These are phyloP conservation scores for Nomada lathburiana DNA, from an alignment of 2,888 invertebrate species.

Conservation along the genomic window DNA sequence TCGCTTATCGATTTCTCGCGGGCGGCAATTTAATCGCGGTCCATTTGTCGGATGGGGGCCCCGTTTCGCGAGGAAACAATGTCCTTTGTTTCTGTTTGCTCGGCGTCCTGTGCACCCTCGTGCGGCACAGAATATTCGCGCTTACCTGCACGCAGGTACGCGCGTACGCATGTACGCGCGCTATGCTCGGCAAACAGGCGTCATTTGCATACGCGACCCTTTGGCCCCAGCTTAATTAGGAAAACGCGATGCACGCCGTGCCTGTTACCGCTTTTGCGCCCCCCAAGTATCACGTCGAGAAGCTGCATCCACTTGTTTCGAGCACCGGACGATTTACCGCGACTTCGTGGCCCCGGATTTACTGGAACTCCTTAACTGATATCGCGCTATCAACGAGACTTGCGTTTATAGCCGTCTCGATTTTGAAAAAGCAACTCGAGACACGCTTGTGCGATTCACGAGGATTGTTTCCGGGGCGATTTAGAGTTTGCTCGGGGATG, in stretches of 20 bases:
- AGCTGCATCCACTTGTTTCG: conserved; percentile 14
- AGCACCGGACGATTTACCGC: conserved; percentile 22
- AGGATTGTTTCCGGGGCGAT: no score
- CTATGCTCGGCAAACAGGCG: conserved; percentile 62
- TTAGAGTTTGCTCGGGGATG: no score
- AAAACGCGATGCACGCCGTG: conserved; percentile 53
- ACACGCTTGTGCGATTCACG: background rate
- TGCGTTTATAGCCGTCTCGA: no score
- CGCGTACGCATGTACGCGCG: background rate
- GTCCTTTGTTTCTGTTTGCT: conserved; percentile 44
- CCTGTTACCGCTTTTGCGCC: conserved; percentile 35
- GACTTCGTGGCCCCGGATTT: background rate
- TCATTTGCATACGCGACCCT: conserved; percentile 69
- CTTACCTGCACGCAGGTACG: conserved; percentile 5
- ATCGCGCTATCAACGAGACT: background rate
- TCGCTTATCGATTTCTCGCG: conserved; percentile 25
- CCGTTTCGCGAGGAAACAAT: conserved; percentile 25
- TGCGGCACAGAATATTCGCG: conserved; percentile 15
- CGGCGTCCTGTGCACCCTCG: conserved; percentile 16
- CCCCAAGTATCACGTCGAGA: conserved; percentile 16
- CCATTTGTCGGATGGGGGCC: conserved; percentile 9
- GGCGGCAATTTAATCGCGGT: conserved; percentile 36
- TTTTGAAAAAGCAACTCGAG: no score
- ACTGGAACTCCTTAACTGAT: background rate
- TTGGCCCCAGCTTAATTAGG: conserved; percentile 70